A percentile compares a stretch with the other conserved stretches of the same genome.
Conservation (phyloP, 2,113 vertebrate genomes). For the Campylomormyrus numenius region DNA sequence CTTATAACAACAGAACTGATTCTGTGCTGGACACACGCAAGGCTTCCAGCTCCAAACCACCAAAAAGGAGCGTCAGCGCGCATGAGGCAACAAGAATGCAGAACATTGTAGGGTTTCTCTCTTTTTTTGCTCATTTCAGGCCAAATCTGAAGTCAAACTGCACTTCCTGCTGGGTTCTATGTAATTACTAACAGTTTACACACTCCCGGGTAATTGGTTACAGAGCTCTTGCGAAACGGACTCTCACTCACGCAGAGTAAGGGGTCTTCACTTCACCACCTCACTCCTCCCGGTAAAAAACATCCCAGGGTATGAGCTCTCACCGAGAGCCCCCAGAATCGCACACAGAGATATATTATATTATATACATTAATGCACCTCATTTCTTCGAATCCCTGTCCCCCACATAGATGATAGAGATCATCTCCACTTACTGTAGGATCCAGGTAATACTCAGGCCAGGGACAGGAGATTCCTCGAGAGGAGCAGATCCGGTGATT, state of each 20-base stretch:
- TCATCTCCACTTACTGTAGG: constrained; percentile 7
- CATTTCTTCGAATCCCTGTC: background rate
- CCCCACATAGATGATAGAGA: background rate
- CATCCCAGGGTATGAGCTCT: background rate
- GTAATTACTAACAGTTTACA: constrained; percentile 60
- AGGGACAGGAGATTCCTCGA: background rate
- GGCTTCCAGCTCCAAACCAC: background rate
- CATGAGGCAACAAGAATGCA: background rate
- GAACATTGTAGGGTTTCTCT: constrained; percentile 25
- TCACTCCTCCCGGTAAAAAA: background rate
- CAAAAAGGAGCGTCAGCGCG: background rate
- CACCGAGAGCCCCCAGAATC: background rate
- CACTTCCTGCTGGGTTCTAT: constrained; percentile 49
- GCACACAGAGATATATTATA: background rate
- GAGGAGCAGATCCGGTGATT: background rate
- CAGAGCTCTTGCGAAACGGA: constrained; percentile 54
- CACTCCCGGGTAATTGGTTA: constrained; percentile 52
- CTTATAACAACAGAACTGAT: background rate
- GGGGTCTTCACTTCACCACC: too few species aligned
- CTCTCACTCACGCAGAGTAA: constrained; percentile 20
- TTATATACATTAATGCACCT: background rate
- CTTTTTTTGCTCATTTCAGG: constrained; percentile 22
- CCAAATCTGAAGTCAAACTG: constrained; percentile 51
- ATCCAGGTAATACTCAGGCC: background rate
- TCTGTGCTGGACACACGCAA: background rate